Conservation (phyloP, 2,888 invertebrate species). For the Philonicus albiceps region DNA sequence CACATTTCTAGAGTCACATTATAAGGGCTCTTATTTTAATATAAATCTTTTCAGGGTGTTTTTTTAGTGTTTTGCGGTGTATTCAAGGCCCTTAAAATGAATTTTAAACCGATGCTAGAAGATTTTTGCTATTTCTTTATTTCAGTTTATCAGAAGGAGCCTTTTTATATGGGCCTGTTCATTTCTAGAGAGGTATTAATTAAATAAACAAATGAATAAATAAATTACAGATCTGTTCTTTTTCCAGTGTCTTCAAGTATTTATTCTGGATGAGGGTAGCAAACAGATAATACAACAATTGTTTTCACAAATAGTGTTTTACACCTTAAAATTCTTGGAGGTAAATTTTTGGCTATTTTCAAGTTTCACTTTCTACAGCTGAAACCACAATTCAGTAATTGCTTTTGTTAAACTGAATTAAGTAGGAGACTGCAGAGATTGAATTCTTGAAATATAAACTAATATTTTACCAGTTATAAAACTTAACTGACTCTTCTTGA, state of each 20-base stretch:
- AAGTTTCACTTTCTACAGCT: no score
- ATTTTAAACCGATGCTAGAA: conserved; percentile 72
- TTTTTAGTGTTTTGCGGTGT: conserved; percentile 78
- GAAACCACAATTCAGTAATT: no score
- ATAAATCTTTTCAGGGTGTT: conserved; percentile 68
- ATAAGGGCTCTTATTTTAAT: not conserved
- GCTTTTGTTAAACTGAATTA: not conserved
- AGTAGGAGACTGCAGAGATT: no score
- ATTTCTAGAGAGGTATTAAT: conserved; percentile 73
- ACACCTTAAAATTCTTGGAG: conserved; percentile 61
- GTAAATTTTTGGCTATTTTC: conserved; percentile 46
- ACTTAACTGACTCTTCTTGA: not conserved
- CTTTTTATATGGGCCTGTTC: conserved; percentile 75
- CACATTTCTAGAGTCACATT: not conserved
- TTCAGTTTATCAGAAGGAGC: conserved; percentile 72
- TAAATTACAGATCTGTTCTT: no score
- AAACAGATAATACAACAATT: conserved; percentile 64
- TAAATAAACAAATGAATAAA: no score
- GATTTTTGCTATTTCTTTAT: conserved; percentile 75
- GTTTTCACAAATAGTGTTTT: conserved; percentile 63
- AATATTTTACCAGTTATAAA: no score
- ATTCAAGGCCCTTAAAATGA: conserved; percentile 74
- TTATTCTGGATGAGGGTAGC: conserved; percentile 62
- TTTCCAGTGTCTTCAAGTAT: conserved; percentile 66
- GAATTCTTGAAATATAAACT: no score